Percentiles rank a stretch among this genome's conserved stretches.
These are phyloP conservation scores for Rhingia rostrata DNA, from an alignment of 2,888 invertebrate species.

Conservation along the genomic window DNA sequence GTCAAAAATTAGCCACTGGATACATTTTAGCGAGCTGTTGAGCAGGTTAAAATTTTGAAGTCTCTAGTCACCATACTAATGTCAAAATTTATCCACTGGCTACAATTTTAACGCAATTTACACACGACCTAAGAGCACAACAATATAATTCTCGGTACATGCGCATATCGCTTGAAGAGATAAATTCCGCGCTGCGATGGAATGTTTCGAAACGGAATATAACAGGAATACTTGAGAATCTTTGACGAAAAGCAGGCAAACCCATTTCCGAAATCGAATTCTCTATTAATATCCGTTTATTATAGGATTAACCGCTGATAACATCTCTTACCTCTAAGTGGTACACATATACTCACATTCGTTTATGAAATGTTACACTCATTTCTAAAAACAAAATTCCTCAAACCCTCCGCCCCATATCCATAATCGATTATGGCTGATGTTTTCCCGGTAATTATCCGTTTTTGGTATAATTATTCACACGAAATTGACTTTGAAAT, in stretches of 20 bases:
- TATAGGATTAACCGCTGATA: slow-evolving; percentile 55
- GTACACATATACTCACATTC: neutral
- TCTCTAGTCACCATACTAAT: too few relatives aligned
- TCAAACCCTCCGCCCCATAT: slow-evolving; percentile 16
- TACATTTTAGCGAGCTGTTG: too few relatives aligned
- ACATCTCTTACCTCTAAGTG: slow-evolving; percentile 33
- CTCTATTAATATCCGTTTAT: slow-evolving; percentile 68
- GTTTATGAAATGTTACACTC: neutral
- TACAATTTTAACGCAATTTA: too few relatives aligned
- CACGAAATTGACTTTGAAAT: slow-evolving; percentile 74
- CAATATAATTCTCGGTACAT: too few relatives aligned
- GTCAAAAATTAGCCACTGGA: too few relatives aligned
- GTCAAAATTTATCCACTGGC: too few relatives aligned
- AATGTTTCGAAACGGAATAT: too few relatives aligned
- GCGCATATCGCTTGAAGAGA: too few relatives aligned
- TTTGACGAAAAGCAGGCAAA: neutral
- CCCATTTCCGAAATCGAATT: slow-evolving; percentile 24
- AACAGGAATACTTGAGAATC: too few relatives aligned
- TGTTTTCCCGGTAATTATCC: slow-evolving; percentile 72
- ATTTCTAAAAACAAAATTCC: slow-evolving; percentile 2
- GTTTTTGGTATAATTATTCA: slow-evolving; percentile 74
- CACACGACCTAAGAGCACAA: too few relatives aligned
- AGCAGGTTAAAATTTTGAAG: too few relatives aligned
- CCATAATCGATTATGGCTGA: slow-evolving; percentile 68
- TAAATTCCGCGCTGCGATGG: too few relatives aligned